Base-by-base conservation (phyloP, 2,113 vertebrate species). In the Melozone crissalis region DNA sequence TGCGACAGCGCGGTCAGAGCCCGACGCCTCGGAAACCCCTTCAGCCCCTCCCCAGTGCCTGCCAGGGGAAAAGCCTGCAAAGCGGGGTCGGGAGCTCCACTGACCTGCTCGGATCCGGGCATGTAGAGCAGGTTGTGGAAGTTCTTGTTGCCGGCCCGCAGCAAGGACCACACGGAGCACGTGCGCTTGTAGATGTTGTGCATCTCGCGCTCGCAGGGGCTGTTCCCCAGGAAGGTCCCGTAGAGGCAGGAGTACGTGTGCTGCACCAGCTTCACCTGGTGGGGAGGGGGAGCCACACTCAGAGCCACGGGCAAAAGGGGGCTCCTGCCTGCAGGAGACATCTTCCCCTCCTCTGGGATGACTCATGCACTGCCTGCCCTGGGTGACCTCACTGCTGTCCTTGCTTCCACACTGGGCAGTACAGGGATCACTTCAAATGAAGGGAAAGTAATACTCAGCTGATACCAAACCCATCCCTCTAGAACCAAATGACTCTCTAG, bases 41-140 rank as follows among this genome's bases (percentile, higher is more conserved):
- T 31, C 47, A 27, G 7, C 13, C 20, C 84, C 46, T 27, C 55
- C 44, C 22, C 20, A 14, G 23, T 17, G 30, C 26, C 61, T 1
- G 2, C 39, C 35, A 39, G 43, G 43, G 15, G 7, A 52, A 62
- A 19, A 87, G 26, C 73, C 46, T 51, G 47, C 31, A 33, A 43
- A 33, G 44, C 37, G 1, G 52, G 26, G 19, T 22, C 33, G 37
- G 68, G 55, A 80, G 26, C 43, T 52, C 5, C 18, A 63, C 98
- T 97, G 91, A 99, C 99, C 99, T 99, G 98, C 84, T 99, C 99
- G 5, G 98, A 98, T 39, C 98, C 98, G 2, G 99, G 98, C 95
- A 99, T 99, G 58, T 99, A 99, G 92, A 99, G 99, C 77, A 99
- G 99, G 94, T 99, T 99, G 96, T 99, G 99, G 94, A 99, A 99